Percentiles rank a stretch among this genome's conserved stretches.
phyloP scores from a whole-genome alignment of 2,113 vertebrate genomes.

The Genyomyrus donnyi region DNA sequence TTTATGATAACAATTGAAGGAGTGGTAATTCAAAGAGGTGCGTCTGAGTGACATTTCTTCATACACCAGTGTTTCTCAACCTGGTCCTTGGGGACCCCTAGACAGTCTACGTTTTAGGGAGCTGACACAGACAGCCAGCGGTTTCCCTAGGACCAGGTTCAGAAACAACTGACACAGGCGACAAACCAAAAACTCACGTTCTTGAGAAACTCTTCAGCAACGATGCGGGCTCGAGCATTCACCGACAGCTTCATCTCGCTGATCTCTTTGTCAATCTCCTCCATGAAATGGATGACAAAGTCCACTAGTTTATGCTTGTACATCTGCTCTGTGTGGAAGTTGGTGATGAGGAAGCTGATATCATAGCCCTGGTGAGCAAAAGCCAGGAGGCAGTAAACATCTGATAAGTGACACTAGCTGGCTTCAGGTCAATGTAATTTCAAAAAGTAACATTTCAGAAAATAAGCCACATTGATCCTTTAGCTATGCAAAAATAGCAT shows the following conservation, averaged over 20 bases:
- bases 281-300: slow-evolving; percentile 92
- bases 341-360: slow-evolving; percentile 98
- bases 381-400: not conserved
- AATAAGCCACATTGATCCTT: not conserved
- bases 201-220: slow-evolving; percentile 97
- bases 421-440: not conserved
- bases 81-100: not conserved
- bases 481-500: not conserved
- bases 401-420: not conserved
- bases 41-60: not conserved
- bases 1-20: not conserved
- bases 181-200: slow-evolving; percentile 61
- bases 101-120: not conserved
- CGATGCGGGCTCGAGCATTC: slow-evolving; percentile 90
- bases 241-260: slow-evolving; percentile 98
- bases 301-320: slow-evolving; percentile 99
- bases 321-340: slow-evolving; percentile 99
- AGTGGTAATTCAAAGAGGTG: not conserved
- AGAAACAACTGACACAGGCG: slow-evolving; percentile 39
- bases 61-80: not conserved
- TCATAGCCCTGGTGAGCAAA: slow-evolving; percentile 77
- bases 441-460: not conserved
- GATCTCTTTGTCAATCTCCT: slow-evolving; percentile 98
- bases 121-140: not conserved
- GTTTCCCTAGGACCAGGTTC: not conserved